Base-by-base conservation (phyloP, 2,888 invertebrate genomes). In the Loripinus fragilis region DNA sequence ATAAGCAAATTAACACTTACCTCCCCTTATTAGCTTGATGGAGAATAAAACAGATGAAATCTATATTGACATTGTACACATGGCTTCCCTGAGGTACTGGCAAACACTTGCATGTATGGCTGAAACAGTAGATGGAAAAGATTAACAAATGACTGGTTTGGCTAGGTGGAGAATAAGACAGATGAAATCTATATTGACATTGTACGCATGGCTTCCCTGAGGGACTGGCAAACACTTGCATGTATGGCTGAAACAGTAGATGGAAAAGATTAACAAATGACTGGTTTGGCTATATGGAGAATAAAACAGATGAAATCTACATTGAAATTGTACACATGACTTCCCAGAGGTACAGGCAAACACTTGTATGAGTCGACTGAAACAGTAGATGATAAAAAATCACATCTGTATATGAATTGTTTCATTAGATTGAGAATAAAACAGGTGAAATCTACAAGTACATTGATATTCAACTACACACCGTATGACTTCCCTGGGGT, bases 301-400 rank as follows among this genome's bases (percentile, higher is more conserved):
- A 76, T 30, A 69, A 82, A 79, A 55, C 82, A 78, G 17, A 82
- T 67, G 69, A 79, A 82, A 17, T 76, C 42, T 15, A 82, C 67
- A 52, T 67, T 76, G 0, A 60, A 66, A 3, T 66, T 41, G 30
- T 64, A 33, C 3, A 76, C 50, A 2, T 70, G 68, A 45, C 76
- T 76, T 25, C 74, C 76, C 1, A 71, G 78, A 0, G 76, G 74
- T 38, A 82, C 42, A 17, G 82, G 82, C 23, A 82, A 41, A 41
- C 68, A 42, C 2, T 71, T 42, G 55, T 76, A 82, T 41, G 82
- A 79, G 65, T 76, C n/a, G 52, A 10, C 82, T 82, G 71, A 64
- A 70, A 73, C 12, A 55, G 25, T 35, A 50, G 8, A 67, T 8
- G 38, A 38, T 8, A 64, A 65, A 23, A 41, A 17, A n/a, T n/a